phyloP scores from a whole-genome alignment of 2,113 vertebrate genomes.

The Corythaixoides concolor region DNA sequence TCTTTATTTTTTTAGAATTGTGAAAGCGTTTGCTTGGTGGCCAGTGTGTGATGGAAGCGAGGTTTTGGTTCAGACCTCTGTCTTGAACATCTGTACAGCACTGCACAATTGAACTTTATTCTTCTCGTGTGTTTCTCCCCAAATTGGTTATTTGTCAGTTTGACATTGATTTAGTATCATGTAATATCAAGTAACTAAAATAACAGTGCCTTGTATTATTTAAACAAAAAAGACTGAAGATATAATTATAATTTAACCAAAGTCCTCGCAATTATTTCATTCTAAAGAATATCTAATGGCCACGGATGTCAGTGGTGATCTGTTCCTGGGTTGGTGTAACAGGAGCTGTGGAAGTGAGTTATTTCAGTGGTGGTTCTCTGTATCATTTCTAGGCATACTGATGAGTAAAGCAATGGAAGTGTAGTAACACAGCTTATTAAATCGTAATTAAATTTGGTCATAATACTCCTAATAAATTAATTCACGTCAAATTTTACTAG shows the following conservation, averaged over 20 bases:
- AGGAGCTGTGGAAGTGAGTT: neutral
- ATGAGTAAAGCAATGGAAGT: neutral
- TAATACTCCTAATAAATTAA: neutral
- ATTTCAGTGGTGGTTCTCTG: neutral
- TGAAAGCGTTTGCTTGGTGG: neutral
- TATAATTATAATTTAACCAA: neutral
- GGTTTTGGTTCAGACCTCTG: neutral
- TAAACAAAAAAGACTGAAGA: neutral
- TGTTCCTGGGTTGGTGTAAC: neutral
- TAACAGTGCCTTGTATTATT: neutral
- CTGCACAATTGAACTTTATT: constrained; percentile 12
- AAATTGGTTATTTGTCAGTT: neutral
- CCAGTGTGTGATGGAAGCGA: neutral
- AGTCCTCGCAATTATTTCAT: neutral
- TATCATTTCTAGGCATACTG: neutral
- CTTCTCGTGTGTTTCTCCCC: neutral
- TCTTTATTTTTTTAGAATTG: neutral
- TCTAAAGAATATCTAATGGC: neutral
- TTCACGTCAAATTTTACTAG: neutral
- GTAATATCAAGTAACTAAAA: neutral
- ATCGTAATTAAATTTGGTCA: neutral
- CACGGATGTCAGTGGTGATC: neutral
- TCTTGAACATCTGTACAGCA: neutral
- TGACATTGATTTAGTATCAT: neutral
- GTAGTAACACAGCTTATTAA: neutral